Evolutionary conservation across 2,113 vertebrate genomes (phyloP).

Genomic region (Dromiciops gliroides): DNA sequence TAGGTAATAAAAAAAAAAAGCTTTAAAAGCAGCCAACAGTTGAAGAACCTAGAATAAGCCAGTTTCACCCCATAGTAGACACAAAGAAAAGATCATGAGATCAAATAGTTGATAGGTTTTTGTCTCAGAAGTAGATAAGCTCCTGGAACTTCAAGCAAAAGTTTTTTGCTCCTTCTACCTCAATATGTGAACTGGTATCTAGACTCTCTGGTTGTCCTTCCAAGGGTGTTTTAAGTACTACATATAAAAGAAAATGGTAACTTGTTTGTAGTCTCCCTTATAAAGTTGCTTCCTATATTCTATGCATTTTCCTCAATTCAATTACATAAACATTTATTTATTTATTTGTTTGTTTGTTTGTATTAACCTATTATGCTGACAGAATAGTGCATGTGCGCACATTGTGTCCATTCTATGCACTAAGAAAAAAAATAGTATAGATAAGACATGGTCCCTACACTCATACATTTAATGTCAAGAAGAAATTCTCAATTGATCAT

Average conservation of each 20-base stretch:
- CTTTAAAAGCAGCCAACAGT: not conserved
- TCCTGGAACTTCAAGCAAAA: not conserved
- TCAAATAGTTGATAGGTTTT: not conserved
- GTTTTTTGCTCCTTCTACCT: not conserved
- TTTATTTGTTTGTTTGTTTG: no score
- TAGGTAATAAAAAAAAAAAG: not conserved
- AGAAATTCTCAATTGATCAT: not conserved
- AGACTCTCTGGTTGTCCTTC: not conserved
- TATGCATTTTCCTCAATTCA: not conserved
- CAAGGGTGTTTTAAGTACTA: not conserved
- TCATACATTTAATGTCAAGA: not conserved
- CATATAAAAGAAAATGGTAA: not conserved
- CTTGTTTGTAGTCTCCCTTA: not conserved
- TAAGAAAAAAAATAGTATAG: not conserved
- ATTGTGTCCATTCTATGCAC: not conserved
- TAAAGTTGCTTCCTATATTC: not conserved
- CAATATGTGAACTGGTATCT: not conserved
- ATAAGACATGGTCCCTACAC: not conserved
- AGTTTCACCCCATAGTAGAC: not conserved
- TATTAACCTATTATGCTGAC: not conserved
- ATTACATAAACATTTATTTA: not conserved
- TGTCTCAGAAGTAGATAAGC: not conserved
- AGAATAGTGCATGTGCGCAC: not conserved
- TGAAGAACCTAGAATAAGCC: not conserved
- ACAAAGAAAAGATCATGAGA: not conserved